phyloP scores from a whole-genome alignment of 2,888 invertebrate genomes.

The Tanytarsus gracilentus region DNA sequence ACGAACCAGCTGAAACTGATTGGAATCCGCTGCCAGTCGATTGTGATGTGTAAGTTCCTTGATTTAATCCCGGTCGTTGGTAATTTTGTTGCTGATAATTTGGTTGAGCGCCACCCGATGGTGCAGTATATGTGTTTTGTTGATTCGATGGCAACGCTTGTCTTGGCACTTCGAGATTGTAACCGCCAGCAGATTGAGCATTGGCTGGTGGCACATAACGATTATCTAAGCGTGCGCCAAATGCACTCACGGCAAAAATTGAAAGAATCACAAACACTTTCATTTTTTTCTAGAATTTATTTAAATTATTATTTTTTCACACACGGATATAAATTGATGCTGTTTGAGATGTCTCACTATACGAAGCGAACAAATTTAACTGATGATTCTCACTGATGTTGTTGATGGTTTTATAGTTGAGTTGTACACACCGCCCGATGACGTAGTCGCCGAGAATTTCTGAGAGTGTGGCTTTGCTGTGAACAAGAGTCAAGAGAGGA shows the following conservation, averaged over 20 bases:
- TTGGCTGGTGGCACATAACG: conserved; percentile 22
- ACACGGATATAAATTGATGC: background rate
- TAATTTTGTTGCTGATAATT: conserved; percentile 7
- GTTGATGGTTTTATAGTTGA: conserved; percentile 23
- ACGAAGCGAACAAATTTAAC: conserved; percentile 22
- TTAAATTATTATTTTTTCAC: background rate
- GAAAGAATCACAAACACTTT: conserved; percentile 17
- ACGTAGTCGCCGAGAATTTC: conserved; percentile 11
- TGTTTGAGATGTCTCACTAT: conserved; percentile 14
- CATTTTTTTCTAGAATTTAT: conserved; percentile 13
- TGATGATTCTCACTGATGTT: conserved; percentile 28
- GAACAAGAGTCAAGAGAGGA: conserved; percentile 16
- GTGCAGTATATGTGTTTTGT: conserved; percentile 3
- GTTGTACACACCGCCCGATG: background rate
- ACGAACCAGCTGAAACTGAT: conserved; percentile 22
- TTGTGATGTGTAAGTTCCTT: conserved; percentile 22
- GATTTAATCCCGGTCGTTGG: conserved; percentile 5
- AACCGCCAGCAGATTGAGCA: conserved; percentile 23
- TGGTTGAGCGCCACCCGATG: conserved; percentile 6
- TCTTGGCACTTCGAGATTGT: conserved; percentile 15
- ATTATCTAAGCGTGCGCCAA: conserved; percentile 23
- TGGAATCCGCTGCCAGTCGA: conserved; percentile 21
- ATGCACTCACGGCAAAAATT: conserved; percentile 9
- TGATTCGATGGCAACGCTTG: conserved; percentile 16
- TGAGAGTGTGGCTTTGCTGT: background rate